Evolutionary conservation across 2,113 vertebrate genomes (phyloP).

Genomic region (Elaphurus davidianus): DNA sequence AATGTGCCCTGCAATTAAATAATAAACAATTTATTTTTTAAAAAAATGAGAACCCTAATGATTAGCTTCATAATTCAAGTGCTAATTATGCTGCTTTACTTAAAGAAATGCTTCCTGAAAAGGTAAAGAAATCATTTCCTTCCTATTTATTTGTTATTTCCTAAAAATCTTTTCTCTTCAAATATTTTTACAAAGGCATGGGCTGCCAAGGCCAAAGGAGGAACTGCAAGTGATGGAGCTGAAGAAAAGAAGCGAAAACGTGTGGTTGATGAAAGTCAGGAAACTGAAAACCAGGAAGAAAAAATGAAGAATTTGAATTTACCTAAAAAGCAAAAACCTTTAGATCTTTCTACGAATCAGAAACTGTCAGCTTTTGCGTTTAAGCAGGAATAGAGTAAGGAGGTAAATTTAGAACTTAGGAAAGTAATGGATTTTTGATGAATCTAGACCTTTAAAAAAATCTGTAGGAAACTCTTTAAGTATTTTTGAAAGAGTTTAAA

Average conservation of each 20-base stretch:
- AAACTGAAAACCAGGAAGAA: constrained; percentile 63
- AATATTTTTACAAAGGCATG: constrained; percentile 82
- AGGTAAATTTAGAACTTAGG: not conserved
- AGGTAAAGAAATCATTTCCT: not conserved
- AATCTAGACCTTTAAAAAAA: not conserved
- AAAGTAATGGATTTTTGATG: not conserved
- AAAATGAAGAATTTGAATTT: constrained; percentile 70
- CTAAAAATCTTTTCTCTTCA: constrained; percentile 1
- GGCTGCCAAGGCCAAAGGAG: constrained; percentile 90
- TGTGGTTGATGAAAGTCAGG: constrained; percentile 45
- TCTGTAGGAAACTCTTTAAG: not conserved
- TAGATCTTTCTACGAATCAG: constrained; percentile 78
- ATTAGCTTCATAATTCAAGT: constrained; percentile 5
- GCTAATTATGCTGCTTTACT: constrained; percentile 10
- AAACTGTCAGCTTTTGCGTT: constrained; percentile 93
- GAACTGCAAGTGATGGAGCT: constrained; percentile 55
- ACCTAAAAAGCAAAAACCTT: constrained; percentile 86
- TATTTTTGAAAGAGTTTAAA: not conserved
- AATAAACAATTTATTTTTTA: not conserved
- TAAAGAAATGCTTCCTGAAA: not conserved
- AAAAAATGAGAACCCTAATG: not conserved
- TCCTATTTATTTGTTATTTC: not conserved
- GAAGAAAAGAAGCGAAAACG: constrained; percentile 91
- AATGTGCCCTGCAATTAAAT: constrained; percentile 4
- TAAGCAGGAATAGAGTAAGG: constrained; percentile 82